Evolutionary conservation across 2,797 vertebrate genomes (phyloP).

Genomic region (Sebastes reedi): DNA sequence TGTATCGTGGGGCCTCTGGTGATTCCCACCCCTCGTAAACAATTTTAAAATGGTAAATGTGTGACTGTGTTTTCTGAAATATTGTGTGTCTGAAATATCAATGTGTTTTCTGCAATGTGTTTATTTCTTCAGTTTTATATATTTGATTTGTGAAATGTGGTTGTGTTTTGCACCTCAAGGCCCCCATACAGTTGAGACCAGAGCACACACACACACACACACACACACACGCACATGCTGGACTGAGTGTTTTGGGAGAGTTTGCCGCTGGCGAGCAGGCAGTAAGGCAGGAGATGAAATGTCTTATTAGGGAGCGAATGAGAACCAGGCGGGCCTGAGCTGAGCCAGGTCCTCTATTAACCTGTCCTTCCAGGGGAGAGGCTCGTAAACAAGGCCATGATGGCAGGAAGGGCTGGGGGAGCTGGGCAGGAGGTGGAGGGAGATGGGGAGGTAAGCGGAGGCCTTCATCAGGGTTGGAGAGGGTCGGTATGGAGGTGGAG

Average conservation of each 20-base stretch:
- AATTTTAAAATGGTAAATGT: neutral
- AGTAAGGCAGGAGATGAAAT: conserved; percentile 75
- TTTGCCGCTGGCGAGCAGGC: conserved; percentile 50
- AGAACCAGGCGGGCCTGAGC: conserved; percentile 75
- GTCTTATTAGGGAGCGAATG: conserved; percentile 74
- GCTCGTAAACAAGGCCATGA: conserved; percentile 73
- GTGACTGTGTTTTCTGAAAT: neutral
- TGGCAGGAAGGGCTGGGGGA: conserved; percentile 58
- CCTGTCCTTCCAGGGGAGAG: conserved; percentile 72
- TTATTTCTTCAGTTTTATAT: neutral
- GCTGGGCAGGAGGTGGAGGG: conserved; percentile 19
- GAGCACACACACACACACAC: neutral
- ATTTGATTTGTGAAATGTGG: neutral
- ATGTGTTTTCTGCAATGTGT: neutral
- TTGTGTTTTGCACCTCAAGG: conserved; percentile 24
- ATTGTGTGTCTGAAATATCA: neutral
- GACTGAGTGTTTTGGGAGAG: conserved; percentile 18
- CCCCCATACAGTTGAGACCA: neutral
- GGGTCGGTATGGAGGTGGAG: neutral
- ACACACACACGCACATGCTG: neutral
- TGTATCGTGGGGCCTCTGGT: too few species aligned
- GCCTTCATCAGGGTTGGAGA: conserved; percentile 42
- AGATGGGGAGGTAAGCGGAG: conserved; percentile 41
- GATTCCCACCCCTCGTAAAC: neutral
- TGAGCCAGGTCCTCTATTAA: conserved; percentile 75